Percentiles rank a stretch among this genome's conserved stretches.
Evolutionary conservation across 2,113 vertebrate species (phyloP).

Genomic region (Crotalus tigris): DNA sequence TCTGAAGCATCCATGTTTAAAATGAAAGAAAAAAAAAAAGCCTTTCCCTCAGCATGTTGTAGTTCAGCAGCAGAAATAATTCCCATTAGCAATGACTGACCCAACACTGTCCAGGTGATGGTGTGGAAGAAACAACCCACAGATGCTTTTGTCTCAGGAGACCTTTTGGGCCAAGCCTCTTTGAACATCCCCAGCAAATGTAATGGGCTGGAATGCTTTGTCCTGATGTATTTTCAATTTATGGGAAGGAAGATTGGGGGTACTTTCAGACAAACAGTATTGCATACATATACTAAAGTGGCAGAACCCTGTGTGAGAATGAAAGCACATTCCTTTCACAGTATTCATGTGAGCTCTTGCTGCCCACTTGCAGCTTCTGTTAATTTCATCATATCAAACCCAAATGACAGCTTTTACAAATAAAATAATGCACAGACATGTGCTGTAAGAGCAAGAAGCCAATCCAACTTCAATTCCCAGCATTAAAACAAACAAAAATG

Average conservation of each 20-base stretch:
- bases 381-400: neutral
- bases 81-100: neutral
- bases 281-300: neutral
- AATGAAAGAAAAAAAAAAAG: neutral
- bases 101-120: neutral
- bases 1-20: neutral
- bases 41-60: neutral
- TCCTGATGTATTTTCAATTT: neutral
- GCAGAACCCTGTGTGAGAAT: neutral
- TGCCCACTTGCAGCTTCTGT: neutral
- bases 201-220: neutral
- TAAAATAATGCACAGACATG: neutral
- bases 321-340: neutral
- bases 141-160: neutral
- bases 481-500: neutral
- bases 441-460: neutral
- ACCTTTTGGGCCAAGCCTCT: neutral
- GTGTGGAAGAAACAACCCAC: neutral
- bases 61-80: conserved; percentile 5
- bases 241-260: neutral
- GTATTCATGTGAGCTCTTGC: neutral
- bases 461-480: neutral
- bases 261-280: neutral
- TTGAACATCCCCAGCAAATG: neutral
- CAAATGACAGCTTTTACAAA: neutral